phyloP scores from a whole-genome alignment of 2,797 vertebrate genomes.

The Atherinosoma microstoma region DNA sequence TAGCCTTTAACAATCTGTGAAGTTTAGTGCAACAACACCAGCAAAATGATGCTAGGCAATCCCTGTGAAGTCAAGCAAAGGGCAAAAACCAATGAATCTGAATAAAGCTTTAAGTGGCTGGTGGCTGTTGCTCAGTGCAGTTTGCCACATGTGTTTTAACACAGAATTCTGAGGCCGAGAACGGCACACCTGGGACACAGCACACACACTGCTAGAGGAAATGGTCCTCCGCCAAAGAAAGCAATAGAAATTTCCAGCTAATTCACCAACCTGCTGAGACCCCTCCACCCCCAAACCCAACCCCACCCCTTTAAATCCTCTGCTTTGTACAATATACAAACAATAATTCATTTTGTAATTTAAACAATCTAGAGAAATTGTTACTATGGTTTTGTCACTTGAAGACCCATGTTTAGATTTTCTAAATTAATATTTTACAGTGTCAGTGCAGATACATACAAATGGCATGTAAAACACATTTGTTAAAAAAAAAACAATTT shows the following conservation, averaged over 20 bases:
- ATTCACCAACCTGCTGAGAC: constrained; percentile 80
- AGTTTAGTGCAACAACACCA: constrained; percentile 12
- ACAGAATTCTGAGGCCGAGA: constrained; percentile 83
- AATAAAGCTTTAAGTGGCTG: constrained; percentile 74
- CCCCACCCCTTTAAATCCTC: constrained; percentile 30
- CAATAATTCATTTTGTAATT: constrained; percentile 72
- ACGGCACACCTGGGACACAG: constrained; percentile 88
- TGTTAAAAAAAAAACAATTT: not conserved
- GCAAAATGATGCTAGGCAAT: constrained; percentile 28
- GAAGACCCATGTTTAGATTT: not conserved
- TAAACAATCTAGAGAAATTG: constrained; percentile 68
- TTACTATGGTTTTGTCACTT: constrained; percentile 43
- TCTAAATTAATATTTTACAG: not conserved
- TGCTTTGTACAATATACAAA: constrained; percentile 52
- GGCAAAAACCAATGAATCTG: constrained; percentile 48
- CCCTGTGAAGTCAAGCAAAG: constrained; percentile 52
- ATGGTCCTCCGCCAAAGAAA: constrained; percentile 86
- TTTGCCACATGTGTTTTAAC: constrained; percentile 83
- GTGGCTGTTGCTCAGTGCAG: constrained; percentile 78
- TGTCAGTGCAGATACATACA: not conserved
- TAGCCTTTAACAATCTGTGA: constrained; percentile 2
- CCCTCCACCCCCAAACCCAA: constrained; percentile 11
- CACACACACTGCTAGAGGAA: constrained; percentile 84
- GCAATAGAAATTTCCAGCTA: constrained; percentile 89
- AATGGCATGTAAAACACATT: not conserved